Conservation (phyloP, 2,888 invertebrate genomes). For the Oscheius sp. region DNA sequence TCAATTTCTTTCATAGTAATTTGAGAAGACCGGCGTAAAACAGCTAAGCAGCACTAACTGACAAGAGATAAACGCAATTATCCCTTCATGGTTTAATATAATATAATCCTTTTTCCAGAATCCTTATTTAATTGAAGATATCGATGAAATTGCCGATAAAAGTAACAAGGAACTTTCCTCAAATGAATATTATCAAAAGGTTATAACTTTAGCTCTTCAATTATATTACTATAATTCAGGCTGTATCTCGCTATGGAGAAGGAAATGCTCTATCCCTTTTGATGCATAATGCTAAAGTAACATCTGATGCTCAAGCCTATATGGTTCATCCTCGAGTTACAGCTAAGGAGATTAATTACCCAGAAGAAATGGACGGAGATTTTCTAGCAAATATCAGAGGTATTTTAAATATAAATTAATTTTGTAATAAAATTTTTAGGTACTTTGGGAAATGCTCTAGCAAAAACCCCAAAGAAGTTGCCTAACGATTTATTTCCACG, state of each 20-base stretch:
- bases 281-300: slow-evolving; percentile 21
- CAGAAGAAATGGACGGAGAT: not conserved
- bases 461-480: not conserved
- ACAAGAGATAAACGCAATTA: too few relatives aligned
- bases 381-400: not conserved
- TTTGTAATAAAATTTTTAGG: not conserved
- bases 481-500: slow-evolving; percentile 5
- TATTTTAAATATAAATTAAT: not conserved
- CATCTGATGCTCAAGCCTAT: slow-evolving; percentile 12
- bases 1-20: too few relatives aligned
- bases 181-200: slow-evolving; percentile 32
- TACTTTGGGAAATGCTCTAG: slow-evolving; percentile 2
- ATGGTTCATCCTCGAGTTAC: slow-evolving; percentile 19
- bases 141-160: not conserved
- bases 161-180: slow-evolving; percentile 10
- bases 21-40: too few relatives aligned
- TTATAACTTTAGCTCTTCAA: not conserved
- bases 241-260: slow-evolving; percentile 24
- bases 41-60: too few relatives aligned
- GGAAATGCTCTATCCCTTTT: slow-evolving; percentile 16
- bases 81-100: too few relatives aligned
- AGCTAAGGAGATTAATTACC: not conserved
- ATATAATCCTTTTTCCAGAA: not conserved
- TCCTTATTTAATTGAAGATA: slow-evolving; percentile 7
- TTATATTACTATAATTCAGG: slow-evolving; percentile 2